Evolutionary conservation across 1,140 invertebrate genomes (phyloP).

Genomic region (Drosophila nigrodunni): DNA sequence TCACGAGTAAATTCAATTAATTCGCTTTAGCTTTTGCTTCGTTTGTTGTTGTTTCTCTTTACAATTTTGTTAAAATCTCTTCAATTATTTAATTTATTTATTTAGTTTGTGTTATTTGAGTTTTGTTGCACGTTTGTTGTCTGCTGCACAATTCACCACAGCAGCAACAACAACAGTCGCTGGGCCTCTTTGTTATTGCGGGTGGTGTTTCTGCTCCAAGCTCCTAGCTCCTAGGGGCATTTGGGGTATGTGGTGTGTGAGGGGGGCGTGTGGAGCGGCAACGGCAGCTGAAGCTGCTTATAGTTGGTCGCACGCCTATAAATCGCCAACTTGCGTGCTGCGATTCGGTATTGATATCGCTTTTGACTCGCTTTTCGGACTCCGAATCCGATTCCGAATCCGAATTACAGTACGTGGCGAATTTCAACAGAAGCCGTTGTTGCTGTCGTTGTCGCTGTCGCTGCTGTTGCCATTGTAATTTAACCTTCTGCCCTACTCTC

Average conservation of each 20-base stretch:
- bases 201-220: slow-evolving; percentile 14
- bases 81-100: slow-evolving; percentile 18
- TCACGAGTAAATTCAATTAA: slow-evolving; percentile 25
- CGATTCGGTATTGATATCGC: slow-evolving; percentile 52
- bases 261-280: not conserved
- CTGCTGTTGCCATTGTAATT: slow-evolving; percentile 72
- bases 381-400: slow-evolving; percentile 21
- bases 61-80: slow-evolving; percentile 26
- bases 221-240: not conserved
- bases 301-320: slow-evolving; percentile 53
- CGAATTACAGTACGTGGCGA: slow-evolving; percentile 50
- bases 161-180: slow-evolving; percentile 27
- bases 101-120: slow-evolving; percentile 2
- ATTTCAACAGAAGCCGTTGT: slow-evolving; percentile 43
- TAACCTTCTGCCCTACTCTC: slow-evolving; percentile 84
- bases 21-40: slow-evolving; percentile 22
- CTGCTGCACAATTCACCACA: slow-evolving; percentile 41
- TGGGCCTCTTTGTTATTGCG: slow-evolving; percentile 47
- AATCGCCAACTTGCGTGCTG: slow-evolving; percentile 51
- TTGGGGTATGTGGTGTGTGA: not conserved
- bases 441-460: slow-evolving; percentile 49
- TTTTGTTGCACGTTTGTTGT: slow-evolving; percentile 35
- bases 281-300: slow-evolving; percentile 23
- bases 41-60: not conserved
- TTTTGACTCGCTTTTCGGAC: slow-evolving; percentile 44